Base-by-base conservation (phyloP, 1,140 invertebrate species). In the Heliconius hewitsoni region DNA sequence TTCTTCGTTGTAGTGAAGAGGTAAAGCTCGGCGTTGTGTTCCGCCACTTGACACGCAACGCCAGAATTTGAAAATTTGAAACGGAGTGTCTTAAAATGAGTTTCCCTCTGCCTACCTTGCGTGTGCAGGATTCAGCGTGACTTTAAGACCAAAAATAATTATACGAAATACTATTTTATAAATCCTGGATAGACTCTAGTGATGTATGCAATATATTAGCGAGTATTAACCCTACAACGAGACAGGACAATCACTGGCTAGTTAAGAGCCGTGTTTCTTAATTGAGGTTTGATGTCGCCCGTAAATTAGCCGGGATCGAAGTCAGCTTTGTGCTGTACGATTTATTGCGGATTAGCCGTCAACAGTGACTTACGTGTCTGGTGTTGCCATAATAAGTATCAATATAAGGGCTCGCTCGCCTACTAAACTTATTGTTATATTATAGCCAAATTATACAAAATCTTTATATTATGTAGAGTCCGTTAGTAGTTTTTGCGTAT, bases 191-290 rank as follows among this genome's bases (percentile, higher is more conserved):
- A 57, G 60, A 27, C 11, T n/a, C n/a, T 16, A 4, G 13, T 23
- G 11, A 27, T 5, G 23, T 30, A 27, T 13, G 13, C 23, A 23
- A 30, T 66, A 66, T 30, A 66, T 66, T 66, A 18, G 16, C 1
- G 18, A 52, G 50, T 66, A 66, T 66, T 27, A 66, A 30, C 60
- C 5, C 23, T 66, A 27, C 23, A 27, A 27, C 1, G 60, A 66
- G 60, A 66, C 60, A 66, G 60, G 11, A 66, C 60, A 66, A 66
- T 66, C 23, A 66, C 60, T 13, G 23, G 23, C 23, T 30, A 66
- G 60, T 30, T 66, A 66, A 66, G 23, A 66, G 60, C 60, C 60
- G 60, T 66, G 60, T 66, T 66, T 66, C 60, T 66, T 66, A 66
- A 66, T 66, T 66, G 60, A 66, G 60, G 9, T 66, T 66, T 66